Conservation (phyloP, 2,888 invertebrate genomes). For the Harpalus rufipes region DNA sequence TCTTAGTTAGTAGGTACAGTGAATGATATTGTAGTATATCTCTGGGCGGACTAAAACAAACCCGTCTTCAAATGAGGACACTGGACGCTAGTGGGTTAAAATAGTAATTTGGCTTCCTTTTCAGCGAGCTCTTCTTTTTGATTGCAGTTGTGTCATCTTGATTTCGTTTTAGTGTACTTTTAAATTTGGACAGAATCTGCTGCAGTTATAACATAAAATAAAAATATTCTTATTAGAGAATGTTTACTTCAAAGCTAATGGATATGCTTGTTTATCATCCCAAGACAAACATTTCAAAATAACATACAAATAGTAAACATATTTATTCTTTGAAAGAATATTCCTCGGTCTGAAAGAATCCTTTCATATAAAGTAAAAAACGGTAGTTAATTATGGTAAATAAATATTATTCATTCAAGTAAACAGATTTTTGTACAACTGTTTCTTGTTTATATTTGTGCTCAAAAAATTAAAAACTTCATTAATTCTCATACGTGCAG, state of each 20-base stretch:
- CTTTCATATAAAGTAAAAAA: slow-evolving; percentile 1
- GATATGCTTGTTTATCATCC: background rate
- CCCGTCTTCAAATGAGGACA: too few species aligned
- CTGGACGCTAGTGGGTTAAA: too few species aligned
- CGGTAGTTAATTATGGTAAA: slow-evolving; percentile 52
- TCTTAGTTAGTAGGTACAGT: too few species aligned
- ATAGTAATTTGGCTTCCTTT: too few species aligned
- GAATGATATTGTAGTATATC: too few species aligned
- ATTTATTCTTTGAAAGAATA: slow-evolving; percentile 36
- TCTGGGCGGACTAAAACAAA: too few species aligned
- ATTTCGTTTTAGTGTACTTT: background rate
- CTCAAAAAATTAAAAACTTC: slow-evolving; percentile 61
- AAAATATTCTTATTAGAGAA: background rate
- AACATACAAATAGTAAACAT: slow-evolving; percentile 34
- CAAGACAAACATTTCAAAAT: slow-evolving; percentile 13
- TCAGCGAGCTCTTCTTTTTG: too few species aligned
- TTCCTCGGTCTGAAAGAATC: background rate
- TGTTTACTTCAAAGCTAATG: background rate
- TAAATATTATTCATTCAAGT: slow-evolving; percentile 54
- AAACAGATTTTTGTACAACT: slow-evolving; percentile 28
- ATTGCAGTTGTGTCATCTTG: background rate
- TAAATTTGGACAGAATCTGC: background rate
- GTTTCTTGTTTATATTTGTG: slow-evolving; percentile 42
- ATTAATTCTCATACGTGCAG: slow-evolving; percentile 42
- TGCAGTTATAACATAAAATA: background rate